Percentiles rank a stretch among this genome's conserved stretches.
Conservation (phyloP, 1,140 invertebrate genomes). For the Eurosta solidaginis region DNA sequence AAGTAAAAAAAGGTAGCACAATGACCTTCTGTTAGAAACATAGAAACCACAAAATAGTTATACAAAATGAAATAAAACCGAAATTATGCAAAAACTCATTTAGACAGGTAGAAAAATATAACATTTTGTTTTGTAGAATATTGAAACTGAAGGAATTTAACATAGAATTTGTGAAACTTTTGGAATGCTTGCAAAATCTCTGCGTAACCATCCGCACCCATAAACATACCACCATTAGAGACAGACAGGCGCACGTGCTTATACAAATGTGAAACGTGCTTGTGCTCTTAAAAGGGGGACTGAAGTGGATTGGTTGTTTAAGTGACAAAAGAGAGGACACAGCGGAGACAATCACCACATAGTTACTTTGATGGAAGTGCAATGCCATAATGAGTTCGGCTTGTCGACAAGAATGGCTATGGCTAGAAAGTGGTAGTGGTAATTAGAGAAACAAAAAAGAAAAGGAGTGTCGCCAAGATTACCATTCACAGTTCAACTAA, state of each 20-base stretch:
- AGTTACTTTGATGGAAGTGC: not conserved
- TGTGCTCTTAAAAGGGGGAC: not conserved
- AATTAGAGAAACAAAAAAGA: slow-evolving; percentile 7
- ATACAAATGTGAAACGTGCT: not conserved
- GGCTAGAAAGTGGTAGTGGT: not conserved
- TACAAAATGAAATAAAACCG: not conserved
- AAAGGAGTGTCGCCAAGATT: slow-evolving; percentile 10
- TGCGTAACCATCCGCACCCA: not conserved
- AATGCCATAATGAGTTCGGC: slow-evolving; percentile 4
- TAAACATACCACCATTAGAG: not conserved
- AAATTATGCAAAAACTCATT: not conserved
- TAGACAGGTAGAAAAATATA: too few relatives aligned
- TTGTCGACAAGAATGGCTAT: not conserved
- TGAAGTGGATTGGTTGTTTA: not conserved
- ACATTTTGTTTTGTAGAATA: not conserved
- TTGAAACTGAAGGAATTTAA: not conserved
- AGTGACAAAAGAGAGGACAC: not conserved
- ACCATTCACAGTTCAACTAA: not conserved
- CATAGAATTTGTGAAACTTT: not conserved
- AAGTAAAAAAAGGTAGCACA: too few relatives aligned
- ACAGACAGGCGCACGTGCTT: not conserved
- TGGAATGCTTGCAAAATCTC: not conserved
- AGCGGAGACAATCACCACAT: not conserved
- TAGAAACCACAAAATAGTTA: not conserved
- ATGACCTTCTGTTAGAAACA: too few relatives aligned